Evolutionary conservation across 2,888 invertebrate genomes (phyloP).

Genomic region (Orchestes rusci): DNA sequence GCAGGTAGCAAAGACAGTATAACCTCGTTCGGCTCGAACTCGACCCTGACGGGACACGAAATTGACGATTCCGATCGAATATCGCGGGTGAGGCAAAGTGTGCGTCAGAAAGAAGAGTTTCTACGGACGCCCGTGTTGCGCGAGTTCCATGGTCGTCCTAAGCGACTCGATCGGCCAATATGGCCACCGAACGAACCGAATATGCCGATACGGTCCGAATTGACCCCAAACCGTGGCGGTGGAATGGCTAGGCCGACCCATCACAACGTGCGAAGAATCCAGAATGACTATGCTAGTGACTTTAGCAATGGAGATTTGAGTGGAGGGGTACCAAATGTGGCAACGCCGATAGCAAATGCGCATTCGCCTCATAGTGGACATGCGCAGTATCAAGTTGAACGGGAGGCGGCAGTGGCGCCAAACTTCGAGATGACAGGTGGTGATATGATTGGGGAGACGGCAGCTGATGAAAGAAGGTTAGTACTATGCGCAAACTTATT

Average conservation of each 20-base stretch:
- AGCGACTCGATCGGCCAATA: slow-evolving; percentile 61
- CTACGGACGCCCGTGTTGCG: slow-evolving; percentile 62
- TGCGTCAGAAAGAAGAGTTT: slow-evolving; percentile 87
- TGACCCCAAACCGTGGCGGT: slow-evolving; percentile 18
- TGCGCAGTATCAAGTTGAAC: slow-evolving; percentile 9
- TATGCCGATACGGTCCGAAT: slow-evolving; percentile 29
- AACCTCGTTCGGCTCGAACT: slow-evolving; percentile 61
- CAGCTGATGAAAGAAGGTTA: slow-evolving; percentile 20
- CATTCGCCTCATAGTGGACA: slow-evolving; percentile 27
- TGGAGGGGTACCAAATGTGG: slow-evolving; percentile 16
- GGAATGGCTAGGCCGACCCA: slow-evolving; percentile 40
- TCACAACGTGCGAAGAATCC: too few relatives aligned
- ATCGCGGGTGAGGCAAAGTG: slow-evolving; percentile 72
- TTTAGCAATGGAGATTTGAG: slow-evolving; percentile 34
- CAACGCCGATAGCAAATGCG: slow-evolving; percentile 9
- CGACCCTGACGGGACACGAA: slow-evolving; percentile 59
- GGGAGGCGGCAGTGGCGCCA: slow-evolving; percentile 19
- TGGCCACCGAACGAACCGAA: slow-evolving; percentile 56
- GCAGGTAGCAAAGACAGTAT: slow-evolving; percentile 56
- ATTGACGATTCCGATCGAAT: slow-evolving; percentile 63
- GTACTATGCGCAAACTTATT: neutral
- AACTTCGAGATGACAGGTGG: slow-evolving; percentile 14
- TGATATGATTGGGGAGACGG: slow-evolving; percentile 6
- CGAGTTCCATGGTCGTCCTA: slow-evolving; percentile 74
- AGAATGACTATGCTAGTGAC: too few relatives aligned